phyloP scores from a whole-genome alignment of 1,140 invertebrate genomes.

The Pemphigus obesinymphae region DNA sequence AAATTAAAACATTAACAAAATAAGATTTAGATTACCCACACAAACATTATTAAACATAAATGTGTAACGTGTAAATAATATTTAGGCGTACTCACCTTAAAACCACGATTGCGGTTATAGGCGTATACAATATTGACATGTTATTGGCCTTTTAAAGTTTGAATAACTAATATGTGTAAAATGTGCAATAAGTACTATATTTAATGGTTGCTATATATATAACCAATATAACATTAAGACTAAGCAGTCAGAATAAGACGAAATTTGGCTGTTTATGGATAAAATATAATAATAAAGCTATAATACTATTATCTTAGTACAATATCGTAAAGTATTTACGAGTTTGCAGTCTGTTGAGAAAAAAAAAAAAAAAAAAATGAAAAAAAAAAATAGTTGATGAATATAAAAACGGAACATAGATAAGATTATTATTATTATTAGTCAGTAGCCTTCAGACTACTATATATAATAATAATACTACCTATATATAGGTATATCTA shows the following conservation, averaged over 20 bases:
- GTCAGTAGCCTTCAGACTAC: neutral
- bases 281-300: neutral
- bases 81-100: neutral
- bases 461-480: neutral
- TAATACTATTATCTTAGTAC: neutral
- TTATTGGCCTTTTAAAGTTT: neutral
- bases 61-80: too few relatives aligned
- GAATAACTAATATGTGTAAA: neutral
- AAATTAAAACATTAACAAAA: too few relatives aligned
- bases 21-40: too few relatives aligned
- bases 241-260: too few relatives aligned
- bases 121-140: neutral
- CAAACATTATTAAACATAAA: too few relatives aligned
- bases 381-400: neutral
- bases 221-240: neutral
- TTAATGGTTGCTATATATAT: neutral
- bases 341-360: neutral
- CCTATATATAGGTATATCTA: too few relatives aligned
- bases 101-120: neutral
- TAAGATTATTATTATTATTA: neutral
- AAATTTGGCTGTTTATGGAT: neutral
- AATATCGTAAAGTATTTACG: neutral
- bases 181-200: constrained; percentile 11
- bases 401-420: neutral
- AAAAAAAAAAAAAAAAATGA: neutral